Evolutionary conservation across 1,140 invertebrate genomes (phyloP).

Genomic region (Manduca sexta): DNA sequence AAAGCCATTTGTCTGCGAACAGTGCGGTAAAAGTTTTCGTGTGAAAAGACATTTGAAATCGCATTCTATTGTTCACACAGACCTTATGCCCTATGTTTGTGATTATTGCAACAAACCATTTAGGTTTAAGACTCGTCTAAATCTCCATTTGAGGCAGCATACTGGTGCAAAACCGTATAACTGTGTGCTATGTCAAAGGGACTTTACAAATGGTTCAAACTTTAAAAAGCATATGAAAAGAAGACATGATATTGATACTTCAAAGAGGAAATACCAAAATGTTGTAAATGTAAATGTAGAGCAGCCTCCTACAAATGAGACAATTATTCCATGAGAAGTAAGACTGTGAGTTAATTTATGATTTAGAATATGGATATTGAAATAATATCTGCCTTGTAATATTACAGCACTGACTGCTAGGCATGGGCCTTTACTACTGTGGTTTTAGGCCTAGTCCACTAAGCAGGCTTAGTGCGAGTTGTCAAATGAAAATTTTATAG

Average conservation of each 20-base stretch:
- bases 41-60: constrained; percentile 68
- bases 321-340: no score
- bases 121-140: constrained; percentile 80
- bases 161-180: constrained; percentile 78
- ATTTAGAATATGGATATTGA: no score
- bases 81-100: constrained; percentile 87
- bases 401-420: no score
- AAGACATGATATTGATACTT: constrained; percentile 75
- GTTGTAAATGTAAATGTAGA: constrained; percentile 10
- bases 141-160: constrained; percentile 79
- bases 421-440: no score
- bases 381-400: no score
- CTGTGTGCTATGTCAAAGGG: constrained; percentile 78
- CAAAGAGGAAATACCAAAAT: constrained; percentile 38
- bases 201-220: constrained; percentile 85
- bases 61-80: constrained; percentile 82
- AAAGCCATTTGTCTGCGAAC: constrained; percentile 85
- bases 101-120: constrained; percentile 84
- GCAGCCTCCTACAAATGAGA: no score
- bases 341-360: no score
- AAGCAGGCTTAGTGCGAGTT: no score
- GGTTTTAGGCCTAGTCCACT: no score
- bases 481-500: no score
- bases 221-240: constrained; percentile 86
- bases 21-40: constrained; percentile 83